Base-by-base conservation (phyloP, 2,797 vertebrate genomes). In the Pangasius macronema region DNA sequence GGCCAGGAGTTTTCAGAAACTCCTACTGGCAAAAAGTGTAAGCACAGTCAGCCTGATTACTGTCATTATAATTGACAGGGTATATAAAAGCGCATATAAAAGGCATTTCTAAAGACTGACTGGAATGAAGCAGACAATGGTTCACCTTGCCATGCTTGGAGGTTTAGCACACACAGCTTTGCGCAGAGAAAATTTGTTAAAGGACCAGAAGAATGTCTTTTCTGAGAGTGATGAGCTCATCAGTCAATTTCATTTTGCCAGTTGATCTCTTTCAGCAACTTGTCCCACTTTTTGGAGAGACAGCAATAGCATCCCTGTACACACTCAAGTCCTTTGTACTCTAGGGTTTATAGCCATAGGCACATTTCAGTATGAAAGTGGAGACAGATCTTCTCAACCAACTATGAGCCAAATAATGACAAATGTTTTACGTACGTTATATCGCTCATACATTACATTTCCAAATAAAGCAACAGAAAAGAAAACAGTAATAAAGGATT, bases 271-370 rank as follows among this genome's bases (percentile, higher is more conserved):
- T 80, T 55, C 22, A 80, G 55, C 5, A 39, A 80, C 55, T 80
- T 80, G 55, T 9, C 53, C 33, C 77, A 80, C 53, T 59, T 80
- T 80, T 24, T 80, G 77, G 22, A 59, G 20, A 80, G 53, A 20
- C 76, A 80, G 53, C 77, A 80, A 80, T 24, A 80, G 55, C 33
- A 59, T 80, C 11, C 20, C 53, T 80, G 1, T 79, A 9, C 76
- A 79, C 76, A 13, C 10, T 79, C n/a, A 80, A 39, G 2, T 59
- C 53, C 53, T 80, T 57, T 36, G n/a, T 79, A 5, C 30, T 22
- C 9, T 22, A 57, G 51, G 30, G 76, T 36, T 79, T 80, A 39
- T 14, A 80, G 53, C 30, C 76, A 79, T 55, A 57, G 33, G 55
- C 77, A 39, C 20, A 39, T 59, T 80, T 80, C 55, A 59, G 30